Evolutionary conservation across 2,113 vertebrate species (phyloP).

Genomic region (Micronycteris hirsuta): DNA sequence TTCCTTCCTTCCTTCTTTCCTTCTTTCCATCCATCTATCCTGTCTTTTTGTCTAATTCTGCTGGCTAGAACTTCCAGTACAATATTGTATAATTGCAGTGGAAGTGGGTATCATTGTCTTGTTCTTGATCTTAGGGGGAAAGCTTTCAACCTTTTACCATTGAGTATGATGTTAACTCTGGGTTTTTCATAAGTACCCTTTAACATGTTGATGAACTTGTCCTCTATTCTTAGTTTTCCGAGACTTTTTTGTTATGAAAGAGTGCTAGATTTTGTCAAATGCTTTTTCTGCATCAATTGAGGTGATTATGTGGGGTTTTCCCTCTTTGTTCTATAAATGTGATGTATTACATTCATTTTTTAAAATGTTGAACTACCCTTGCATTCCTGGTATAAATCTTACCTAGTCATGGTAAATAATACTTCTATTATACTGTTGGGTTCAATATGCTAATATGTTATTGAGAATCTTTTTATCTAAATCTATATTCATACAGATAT

Average conservation of each 20-base stretch:
- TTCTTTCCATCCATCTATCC: too few species aligned
- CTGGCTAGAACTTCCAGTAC: background rate
- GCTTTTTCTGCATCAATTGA: constrained; percentile 19
- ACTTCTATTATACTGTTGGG: background rate
- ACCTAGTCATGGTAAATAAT: constrained; percentile 24
- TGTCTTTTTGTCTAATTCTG: background rate
- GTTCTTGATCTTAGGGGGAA: background rate
- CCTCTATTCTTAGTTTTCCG: background rate
- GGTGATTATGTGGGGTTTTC: background rate
- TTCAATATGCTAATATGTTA: constrained; percentile 20
- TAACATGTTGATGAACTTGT: background rate
- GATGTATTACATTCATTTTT: background rate
- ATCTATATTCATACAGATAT: too few species aligned
- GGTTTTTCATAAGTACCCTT: background rate
- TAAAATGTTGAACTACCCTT: background rate
- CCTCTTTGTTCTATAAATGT: background rate
- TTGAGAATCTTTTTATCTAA: background rate
- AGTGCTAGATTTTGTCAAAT: background rate
- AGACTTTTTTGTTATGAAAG: background rate
- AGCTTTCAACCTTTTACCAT: background rate
- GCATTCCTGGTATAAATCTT: constrained; percentile 35
- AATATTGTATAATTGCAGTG: background rate
- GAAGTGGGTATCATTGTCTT: background rate
- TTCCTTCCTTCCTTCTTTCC: background rate
- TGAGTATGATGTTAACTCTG: background rate